phyloP scores from a whole-genome alignment of 2,888 invertebrate species.

The Flexamia atlantica region DNA sequence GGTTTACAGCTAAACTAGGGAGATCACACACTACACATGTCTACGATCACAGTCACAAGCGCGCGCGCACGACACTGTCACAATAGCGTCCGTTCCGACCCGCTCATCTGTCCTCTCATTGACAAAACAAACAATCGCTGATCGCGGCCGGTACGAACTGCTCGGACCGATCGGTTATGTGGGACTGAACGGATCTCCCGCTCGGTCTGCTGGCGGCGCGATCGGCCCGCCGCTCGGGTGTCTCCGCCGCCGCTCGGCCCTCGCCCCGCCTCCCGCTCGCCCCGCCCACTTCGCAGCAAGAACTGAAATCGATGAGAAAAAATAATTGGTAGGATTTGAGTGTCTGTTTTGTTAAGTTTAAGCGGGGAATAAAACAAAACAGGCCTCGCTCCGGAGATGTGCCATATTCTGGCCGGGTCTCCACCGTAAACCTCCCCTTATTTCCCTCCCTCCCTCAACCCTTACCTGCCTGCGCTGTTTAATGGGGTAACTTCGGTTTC shows the following conservation, averaged over 20 bases:
- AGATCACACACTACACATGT: slow-evolving; percentile 38
- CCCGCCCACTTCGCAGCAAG: slow-evolving; percentile 59
- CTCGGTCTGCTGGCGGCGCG: background rate
- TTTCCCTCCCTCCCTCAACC: slow-evolving; percentile 3
- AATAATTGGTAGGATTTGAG: slow-evolving; percentile 57
- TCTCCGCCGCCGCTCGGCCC: slow-evolving; percentile 54
- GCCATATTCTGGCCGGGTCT: slow-evolving; percentile 52
- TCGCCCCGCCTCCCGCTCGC: slow-evolving; percentile 36
- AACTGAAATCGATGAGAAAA: slow-evolving; percentile 62
- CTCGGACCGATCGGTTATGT: slow-evolving; percentile 59
- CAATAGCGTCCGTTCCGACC: slow-evolving; percentile 1
- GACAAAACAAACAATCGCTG: slow-evolving; percentile 48
- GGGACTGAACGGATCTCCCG: slow-evolving; percentile 44
- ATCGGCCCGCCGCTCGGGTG: slow-evolving; percentile 45
- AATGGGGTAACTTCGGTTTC: slow-evolving; percentile 47
- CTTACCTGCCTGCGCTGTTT: slow-evolving; percentile 34
- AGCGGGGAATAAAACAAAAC: slow-evolving; percentile 51
- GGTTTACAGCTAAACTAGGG: slow-evolving; percentile 6
- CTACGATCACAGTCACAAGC: slow-evolving; percentile 35
- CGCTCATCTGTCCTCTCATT: slow-evolving; percentile 15
- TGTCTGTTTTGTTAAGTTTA: slow-evolving; percentile 55
- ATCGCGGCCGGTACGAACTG: slow-evolving; percentile 54
- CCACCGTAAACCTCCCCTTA: slow-evolving; percentile 26
- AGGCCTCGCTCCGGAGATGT: slow-evolving; percentile 47
- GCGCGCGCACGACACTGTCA: slow-evolving; percentile 25